A percentile compares a stretch with the other conserved stretches of the same genome.
Conservation (phyloP, 2,797 vertebrate genomes). For the Darevskia nairensis region DNA sequence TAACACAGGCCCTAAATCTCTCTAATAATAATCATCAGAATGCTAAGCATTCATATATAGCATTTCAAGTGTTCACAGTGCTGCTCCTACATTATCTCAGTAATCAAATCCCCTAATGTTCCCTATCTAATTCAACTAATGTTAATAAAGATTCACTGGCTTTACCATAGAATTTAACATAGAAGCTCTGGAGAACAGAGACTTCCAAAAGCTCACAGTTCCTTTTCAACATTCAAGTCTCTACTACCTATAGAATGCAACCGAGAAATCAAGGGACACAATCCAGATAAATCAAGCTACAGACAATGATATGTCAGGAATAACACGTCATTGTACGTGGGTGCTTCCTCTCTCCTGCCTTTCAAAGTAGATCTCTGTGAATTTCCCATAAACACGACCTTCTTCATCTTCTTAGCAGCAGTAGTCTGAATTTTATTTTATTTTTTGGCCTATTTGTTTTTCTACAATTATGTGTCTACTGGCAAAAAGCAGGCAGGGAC, state of each 20-base stretch:
- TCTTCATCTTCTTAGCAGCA: neutral
- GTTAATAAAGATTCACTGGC: slow-evolving; percentile 15
- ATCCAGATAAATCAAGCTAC: neutral
- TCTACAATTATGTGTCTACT: neutral
- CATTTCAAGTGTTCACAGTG: slow-evolving; percentile 11
- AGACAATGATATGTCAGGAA: neutral
- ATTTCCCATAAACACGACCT: neutral
- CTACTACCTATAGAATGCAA: neutral
- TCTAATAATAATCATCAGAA: slow-evolving; percentile 4
- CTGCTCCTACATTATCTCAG: slow-evolving; percentile 14
- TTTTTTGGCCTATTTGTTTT: neutral
- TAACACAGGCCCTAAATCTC: neutral
- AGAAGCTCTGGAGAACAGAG: neutral
- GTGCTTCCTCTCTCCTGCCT: neutral
- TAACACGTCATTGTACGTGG: neutral
- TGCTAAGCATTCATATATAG: neutral
- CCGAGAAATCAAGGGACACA: neutral
- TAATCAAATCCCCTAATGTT: slow-evolving; percentile 31
- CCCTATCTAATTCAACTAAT: slow-evolving; percentile 25
- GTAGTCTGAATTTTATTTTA: neutral
- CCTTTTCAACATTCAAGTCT: neutral
- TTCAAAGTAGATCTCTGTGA: neutral
- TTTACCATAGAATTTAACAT: neutral
- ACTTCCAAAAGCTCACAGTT: neutral
- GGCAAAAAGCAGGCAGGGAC: neutral